phyloP scores from a whole-genome alignment of 2,888 invertebrate species.

The Argyresthia albistria region DNA sequence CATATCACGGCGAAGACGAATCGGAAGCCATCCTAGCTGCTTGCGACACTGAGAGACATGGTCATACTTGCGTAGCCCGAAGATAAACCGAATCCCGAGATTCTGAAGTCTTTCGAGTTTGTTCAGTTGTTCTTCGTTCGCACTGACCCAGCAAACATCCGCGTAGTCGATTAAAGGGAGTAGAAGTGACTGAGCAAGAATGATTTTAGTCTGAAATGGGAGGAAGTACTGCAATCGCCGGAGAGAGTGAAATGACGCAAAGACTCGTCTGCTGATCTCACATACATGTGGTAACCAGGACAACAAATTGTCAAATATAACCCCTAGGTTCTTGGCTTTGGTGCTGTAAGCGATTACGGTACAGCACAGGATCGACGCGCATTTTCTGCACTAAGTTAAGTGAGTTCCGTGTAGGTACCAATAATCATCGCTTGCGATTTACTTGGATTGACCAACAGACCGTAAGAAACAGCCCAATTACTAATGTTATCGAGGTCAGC shows the following conservation, averaged over 20 bases:
- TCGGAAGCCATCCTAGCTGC: background rate
- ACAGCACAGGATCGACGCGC: too few relatives aligned
- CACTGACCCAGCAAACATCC: background rate
- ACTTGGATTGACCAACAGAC: background rate
- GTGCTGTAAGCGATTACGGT: background rate
- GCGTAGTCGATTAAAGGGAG: conserved; percentile 4
- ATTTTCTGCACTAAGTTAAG: too few relatives aligned
- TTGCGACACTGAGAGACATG: background rate
- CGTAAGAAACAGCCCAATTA: background rate
- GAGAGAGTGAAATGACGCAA: background rate
- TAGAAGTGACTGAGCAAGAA: conserved; percentile 1
- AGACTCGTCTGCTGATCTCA: background rate
- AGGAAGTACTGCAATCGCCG: too few relatives aligned
- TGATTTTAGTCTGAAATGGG: background rate
- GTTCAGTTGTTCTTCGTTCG: conserved; percentile 2
- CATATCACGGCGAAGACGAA: background rate
- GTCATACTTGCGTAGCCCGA: too few relatives aligned
- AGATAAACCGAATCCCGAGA: conserved; percentile 4
- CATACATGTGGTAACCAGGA: conserved; percentile 1
- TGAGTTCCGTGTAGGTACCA: background rate
- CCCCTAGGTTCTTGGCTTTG: background rate
- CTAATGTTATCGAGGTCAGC: background rate
- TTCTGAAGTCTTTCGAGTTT: conserved; percentile 5
- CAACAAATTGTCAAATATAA: background rate
- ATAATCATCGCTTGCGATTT: background rate